Conservation (phyloP, 2,888 invertebrate species). For the Tromatobia lineatoria region DNA sequence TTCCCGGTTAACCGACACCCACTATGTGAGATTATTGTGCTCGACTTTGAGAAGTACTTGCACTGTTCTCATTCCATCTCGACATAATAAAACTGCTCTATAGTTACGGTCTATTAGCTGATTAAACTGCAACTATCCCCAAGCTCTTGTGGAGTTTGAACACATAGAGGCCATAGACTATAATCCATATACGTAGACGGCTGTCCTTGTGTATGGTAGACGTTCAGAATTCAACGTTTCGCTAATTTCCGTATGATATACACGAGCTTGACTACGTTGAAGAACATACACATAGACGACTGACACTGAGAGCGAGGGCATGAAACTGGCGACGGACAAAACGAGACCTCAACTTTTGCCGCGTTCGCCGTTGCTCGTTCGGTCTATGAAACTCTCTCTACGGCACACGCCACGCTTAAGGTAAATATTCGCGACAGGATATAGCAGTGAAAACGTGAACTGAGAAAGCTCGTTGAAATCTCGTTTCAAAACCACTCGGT, state of each 20-base stretch:
- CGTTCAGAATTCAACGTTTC: slow-evolving; percentile 16
- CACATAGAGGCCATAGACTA: neutral
- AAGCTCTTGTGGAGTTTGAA: neutral
- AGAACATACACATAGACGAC: neutral
- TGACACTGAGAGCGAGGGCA: neutral
- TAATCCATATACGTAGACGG: neutral
- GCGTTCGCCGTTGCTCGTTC: neutral
- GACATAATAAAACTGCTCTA: slow-evolving; percentile 6
- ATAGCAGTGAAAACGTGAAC: neutral
- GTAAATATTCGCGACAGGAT: slow-evolving; percentile 15
- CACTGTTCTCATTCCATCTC: neutral
- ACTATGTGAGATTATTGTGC: neutral
- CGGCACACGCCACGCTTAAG: neutral
- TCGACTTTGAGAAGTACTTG: slow-evolving; percentile 20
- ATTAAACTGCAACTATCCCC: slow-evolving; percentile 15
- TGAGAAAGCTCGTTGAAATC: slow-evolving; percentile 29
- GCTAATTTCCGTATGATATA: slow-evolving; percentile 15
- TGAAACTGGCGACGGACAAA: slow-evolving; percentile 8
- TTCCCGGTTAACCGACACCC: slow-evolving; percentile 13
- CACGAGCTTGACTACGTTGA: neutral
- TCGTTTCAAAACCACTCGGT: slow-evolving; percentile 30
- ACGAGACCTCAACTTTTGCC: slow-evolving; percentile 7
- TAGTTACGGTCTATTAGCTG: slow-evolving; percentile 14
- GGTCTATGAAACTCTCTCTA: slow-evolving; percentile 11
- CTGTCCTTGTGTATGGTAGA: neutral